Evolutionary conservation across 2,797 vertebrate genomes (phyloP).

Genomic region (Microctenopoma stevenorrisi): DNA sequence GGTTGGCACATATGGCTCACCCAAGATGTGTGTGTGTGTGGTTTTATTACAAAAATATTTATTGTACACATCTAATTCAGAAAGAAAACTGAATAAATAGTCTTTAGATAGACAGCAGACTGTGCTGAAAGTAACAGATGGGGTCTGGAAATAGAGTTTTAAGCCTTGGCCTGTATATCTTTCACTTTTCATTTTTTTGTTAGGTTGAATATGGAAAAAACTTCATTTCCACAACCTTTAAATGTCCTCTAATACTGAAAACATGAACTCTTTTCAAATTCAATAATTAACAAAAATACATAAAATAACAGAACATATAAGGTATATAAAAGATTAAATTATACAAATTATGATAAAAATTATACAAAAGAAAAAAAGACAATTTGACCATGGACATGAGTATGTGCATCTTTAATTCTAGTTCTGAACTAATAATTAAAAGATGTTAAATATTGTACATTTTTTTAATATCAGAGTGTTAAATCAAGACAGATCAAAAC

Average conservation of each 20-base stretch:
- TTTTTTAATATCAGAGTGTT: no score
- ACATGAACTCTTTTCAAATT: not conserved
- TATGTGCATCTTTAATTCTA: not conserved
- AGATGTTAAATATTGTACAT: not conserved
- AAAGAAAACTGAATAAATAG: not conserved
- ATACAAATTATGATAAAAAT: not conserved
- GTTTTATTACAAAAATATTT: conserved; percentile 19
- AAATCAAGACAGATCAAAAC: conserved; percentile 5
- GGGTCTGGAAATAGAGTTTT: conserved; percentile 25
- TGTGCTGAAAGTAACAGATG: conserved; percentile 34
- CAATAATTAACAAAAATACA: not conserved
- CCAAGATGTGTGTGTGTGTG: not conserved
- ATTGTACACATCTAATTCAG: conserved; percentile 1
- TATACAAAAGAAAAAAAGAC: not conserved
- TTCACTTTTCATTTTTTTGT: conserved; percentile 1
- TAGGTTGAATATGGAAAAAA: not conserved
- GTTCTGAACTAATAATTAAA: not conserved
- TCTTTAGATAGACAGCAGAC: conserved; percentile 18
- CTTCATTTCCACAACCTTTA: conserved; percentile 5
- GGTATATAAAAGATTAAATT: not conserved
- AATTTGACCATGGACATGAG: not conserved
- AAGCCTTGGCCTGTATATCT: conserved; percentile 15
- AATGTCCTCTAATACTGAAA: not conserved
- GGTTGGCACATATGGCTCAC: conserved; percentile 6
- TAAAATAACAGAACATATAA: not conserved